Conservation (phyloP, 2,888 invertebrate species). For the Hypolimnas misippus region DNA sequence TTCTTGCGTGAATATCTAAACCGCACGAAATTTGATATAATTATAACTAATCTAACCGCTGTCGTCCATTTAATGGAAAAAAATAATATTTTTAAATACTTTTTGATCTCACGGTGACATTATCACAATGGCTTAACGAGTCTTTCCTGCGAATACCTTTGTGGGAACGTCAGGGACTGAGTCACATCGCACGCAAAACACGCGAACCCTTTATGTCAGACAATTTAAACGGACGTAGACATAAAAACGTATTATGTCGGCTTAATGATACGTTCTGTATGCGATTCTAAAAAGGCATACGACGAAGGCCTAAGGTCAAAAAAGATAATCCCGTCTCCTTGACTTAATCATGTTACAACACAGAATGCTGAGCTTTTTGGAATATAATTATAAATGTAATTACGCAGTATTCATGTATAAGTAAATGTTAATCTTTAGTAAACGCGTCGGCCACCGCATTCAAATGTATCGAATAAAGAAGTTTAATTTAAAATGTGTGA, state of each 20-base stretch:
- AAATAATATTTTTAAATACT: slow-evolving; percentile 39
- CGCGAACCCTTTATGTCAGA: slow-evolving; percentile 56
- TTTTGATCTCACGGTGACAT: slow-evolving; percentile 71
- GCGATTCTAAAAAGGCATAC: slow-evolving; percentile 34
- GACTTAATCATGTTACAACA: slow-evolving; percentile 49
- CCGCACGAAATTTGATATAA: slow-evolving; percentile 41
- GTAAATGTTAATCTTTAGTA: slow-evolving; percentile 24
- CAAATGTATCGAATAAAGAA: slow-evolving; percentile 18
- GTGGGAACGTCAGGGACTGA: slow-evolving; percentile 74
- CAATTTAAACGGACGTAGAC: slow-evolving; percentile 48
- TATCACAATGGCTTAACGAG: slow-evolving; percentile 71
- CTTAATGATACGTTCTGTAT: slow-evolving; percentile 35
- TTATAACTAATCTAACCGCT: slow-evolving; percentile 39
- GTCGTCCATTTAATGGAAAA: slow-evolving; percentile 20
- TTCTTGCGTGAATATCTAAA: slow-evolving; percentile 43
- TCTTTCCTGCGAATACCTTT: slow-evolving; percentile 74
- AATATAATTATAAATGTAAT: slow-evolving; percentile 54
- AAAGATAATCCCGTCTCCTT: slow-evolving; percentile 54
- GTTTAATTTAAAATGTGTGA: slow-evolving; percentile 35
- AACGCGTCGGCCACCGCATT: slow-evolving; percentile 7
- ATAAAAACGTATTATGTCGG: slow-evolving; percentile 44
- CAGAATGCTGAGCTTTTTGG: slow-evolving; percentile 47
- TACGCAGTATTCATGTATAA: slow-evolving; percentile 52
- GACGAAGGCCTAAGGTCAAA: slow-evolving; percentile 52
- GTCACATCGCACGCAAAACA: slow-evolving; percentile 63